Conservation (phyloP, 2,797 vertebrate species). For the Morelia viridis region DNA sequence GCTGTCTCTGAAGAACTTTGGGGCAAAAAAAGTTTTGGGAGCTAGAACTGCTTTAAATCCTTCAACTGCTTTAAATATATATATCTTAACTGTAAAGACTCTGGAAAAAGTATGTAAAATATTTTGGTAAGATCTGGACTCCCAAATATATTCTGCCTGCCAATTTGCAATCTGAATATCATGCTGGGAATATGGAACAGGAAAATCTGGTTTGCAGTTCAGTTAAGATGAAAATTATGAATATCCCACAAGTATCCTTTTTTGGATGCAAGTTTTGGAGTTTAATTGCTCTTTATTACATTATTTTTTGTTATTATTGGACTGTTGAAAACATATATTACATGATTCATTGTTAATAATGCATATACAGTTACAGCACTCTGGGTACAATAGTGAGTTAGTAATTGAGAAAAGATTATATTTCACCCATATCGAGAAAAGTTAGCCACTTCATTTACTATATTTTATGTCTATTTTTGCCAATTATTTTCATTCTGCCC, state of each 20-base stretch:
- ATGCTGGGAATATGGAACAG: not conserved
- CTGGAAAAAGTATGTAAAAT: not conserved
- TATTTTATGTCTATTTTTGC: not conserved
- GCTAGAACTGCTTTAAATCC: not conserved
- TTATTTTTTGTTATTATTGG: not conserved
- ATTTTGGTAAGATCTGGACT: not conserved
- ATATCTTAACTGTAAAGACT: not conserved
- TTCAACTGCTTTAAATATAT: not conserved
- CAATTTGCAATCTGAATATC: not conserved
- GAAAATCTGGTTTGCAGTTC: not conserved
- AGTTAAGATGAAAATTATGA: too few species aligned
- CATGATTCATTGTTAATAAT: not conserved
- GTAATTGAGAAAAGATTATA: not conserved
- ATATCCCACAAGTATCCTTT: not conserved
- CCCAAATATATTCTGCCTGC: not conserved
- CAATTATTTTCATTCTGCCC: not conserved
- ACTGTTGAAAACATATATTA: not conserved
- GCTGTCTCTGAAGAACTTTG: too few species aligned
- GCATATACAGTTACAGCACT: not conserved
- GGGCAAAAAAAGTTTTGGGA: not conserved
- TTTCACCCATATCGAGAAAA: not conserved
- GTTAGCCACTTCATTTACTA: not conserved
- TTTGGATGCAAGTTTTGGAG: not conserved
- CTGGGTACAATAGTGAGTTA: not conserved
- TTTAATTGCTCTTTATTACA: not conserved